Percentiles rank a stretch among this genome's conserved stretches.
Conservation (phyloP, 2,113 vertebrate species). For the Apodemus speciosus region DNA sequence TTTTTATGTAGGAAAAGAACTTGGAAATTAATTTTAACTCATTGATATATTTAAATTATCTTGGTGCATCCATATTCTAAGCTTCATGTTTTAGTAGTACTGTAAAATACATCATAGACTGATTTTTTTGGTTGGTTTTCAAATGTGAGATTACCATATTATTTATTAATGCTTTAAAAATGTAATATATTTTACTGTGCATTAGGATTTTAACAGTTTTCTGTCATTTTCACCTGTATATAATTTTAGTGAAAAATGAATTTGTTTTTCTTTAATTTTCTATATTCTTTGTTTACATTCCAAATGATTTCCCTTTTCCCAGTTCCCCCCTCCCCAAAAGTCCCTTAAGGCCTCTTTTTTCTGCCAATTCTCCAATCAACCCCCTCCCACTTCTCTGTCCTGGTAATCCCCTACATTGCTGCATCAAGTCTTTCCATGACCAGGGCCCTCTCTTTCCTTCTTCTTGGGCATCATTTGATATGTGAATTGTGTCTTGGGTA, state of each 20-base stretch:
- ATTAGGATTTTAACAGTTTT: conserved; percentile 15
- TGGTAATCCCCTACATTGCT: no score
- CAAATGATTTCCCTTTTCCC: no score
- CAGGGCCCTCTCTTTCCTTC: no score
- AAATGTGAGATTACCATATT: conserved; percentile 59
- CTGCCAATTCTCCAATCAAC: no score
- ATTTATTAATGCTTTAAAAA: conserved; percentile 39
- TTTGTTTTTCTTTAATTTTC: no score
- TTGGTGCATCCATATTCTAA: conserved; percentile 26
- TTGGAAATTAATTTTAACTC: conserved; percentile 44
- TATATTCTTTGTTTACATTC: no score
- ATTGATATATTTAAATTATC: conserved; percentile 51
- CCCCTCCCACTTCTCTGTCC: no score
- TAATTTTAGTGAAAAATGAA: conserved; percentile 39
- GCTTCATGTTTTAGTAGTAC: conserved; percentile 52
- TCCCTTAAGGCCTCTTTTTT: no score
- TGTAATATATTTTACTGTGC: conserved; percentile 58
- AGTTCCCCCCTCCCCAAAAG: no score
- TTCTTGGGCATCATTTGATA: no score
- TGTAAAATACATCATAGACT: conserved; percentile 36
- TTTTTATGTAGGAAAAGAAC: background rate
- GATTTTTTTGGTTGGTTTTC: conserved; percentile 51
- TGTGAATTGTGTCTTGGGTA: no score
- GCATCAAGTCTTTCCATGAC: no score
- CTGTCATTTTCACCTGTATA: background rate